Evolutionary conservation across 2,113 vertebrate genomes (phyloP).

Genomic region (Indicator maculatus): DNA sequence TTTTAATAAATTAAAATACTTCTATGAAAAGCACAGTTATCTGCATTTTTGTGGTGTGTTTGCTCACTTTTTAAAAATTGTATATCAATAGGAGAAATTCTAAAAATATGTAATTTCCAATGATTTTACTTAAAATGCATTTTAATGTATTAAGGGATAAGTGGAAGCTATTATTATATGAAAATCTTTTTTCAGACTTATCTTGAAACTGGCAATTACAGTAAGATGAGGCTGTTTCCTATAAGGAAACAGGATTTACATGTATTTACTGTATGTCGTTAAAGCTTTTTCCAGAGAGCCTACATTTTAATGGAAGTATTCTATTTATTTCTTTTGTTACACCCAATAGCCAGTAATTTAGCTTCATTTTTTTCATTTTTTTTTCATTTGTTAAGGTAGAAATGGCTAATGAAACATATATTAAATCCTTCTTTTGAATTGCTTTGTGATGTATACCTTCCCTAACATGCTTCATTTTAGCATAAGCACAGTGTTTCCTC

Average conservation of each 20-base stretch:
- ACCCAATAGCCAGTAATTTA: neutral
- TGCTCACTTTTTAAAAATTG: neutral
- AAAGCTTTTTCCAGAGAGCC: neutral
- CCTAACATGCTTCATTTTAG: neutral
- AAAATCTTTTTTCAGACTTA: neutral
- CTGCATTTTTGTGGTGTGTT: neutral
- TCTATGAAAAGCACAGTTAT: neutral
- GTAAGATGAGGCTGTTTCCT: neutral
- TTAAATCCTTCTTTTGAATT: neutral
- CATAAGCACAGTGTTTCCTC: neutral
- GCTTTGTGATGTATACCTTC: neutral
- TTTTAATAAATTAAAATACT: neutral
- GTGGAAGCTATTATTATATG: neutral
- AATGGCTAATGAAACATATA: neutral
- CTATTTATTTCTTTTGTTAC: neutral
- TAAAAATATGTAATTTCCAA: neutral
- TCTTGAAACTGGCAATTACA: neutral
- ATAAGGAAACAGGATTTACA: neutral
- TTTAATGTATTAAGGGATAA: neutral
- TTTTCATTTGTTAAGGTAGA: neutral
- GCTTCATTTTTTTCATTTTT: neutral
- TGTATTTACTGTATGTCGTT: neutral
- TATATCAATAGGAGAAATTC: neutral
- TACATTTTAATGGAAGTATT: neutral
- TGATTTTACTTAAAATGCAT: constrained; percentile 3